Base-by-base conservation (phyloP, 1,140 invertebrate genomes). In the Holcopasites calliopsidis region DNA sequence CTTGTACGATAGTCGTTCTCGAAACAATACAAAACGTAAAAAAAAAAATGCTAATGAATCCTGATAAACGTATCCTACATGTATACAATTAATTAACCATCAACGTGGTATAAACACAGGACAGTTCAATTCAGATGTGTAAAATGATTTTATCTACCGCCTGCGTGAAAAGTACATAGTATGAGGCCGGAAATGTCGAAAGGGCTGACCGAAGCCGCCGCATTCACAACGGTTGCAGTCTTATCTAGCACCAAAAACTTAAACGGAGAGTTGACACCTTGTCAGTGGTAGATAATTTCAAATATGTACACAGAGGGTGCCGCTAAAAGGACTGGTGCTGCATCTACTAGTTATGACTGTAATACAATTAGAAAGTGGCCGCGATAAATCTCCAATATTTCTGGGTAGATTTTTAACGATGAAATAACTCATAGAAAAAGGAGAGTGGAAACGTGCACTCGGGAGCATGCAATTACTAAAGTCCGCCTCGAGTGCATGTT, bases 151-250 rank as follows among this genome's bases (percentile, higher is more conserved):
- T 79, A 80, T 74, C 69, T 49, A 18, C 0, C 11, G 16, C 11
- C 31, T 33, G 13, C 13, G 54, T 71, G 23, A 44, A 79, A 76
- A 54, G 5, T n/a, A n/a, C n/a, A n/a, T 47, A 52, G 64, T 42
- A 50, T 75, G 73, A 68, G 74, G 76, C 49, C 57, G 72, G 76
- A 84, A 71, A 40, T 69, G 70, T 76, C 13, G 57, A 83, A 72
- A 62, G 71, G 50, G 58, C n/a, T 5, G 54, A 16, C 1, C 21
- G 33, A 54, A 21, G 33, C 50, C 57, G 70, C 35, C 28, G n/a
- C n/a, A n/a, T 42, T 58, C 23, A 52, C 55, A 55, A 77, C 55
- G 31, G 71, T 61, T 38, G 26, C 11, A 0, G 40, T 81, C 54
- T 69, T 74, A 78, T 79, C 79, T 69, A 18, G 10, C 31, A 31